Percentiles rank a stretch among this genome's conserved stretches.
These are phyloP conservation scores for Varanus komodoensis DNA, from an alignment of 2,113 vertebrate species.

Conservation along the genomic window DNA sequence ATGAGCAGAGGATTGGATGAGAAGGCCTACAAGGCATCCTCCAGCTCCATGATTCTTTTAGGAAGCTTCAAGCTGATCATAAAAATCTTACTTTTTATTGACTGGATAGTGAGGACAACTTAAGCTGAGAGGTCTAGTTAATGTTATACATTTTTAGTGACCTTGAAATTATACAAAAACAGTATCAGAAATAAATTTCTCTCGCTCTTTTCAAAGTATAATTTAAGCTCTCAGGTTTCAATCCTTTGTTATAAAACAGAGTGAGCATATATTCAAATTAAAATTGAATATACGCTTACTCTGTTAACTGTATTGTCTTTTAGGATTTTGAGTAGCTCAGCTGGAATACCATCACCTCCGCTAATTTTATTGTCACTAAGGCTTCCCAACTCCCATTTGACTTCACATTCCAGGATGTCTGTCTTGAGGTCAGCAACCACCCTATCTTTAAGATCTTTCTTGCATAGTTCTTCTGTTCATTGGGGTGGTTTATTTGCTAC, in stretches of 20 bases:
- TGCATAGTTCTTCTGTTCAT: too few relatives aligned
- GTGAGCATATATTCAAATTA: conserved; percentile 59
- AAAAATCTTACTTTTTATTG: conserved; percentile 33
- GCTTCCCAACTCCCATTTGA: too few relatives aligned
- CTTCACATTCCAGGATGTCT: too few relatives aligned
- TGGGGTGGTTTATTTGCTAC: too few relatives aligned
- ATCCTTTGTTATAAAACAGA: conserved; percentile 46
- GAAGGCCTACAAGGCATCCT: not conserved
- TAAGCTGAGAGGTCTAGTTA: not conserved
- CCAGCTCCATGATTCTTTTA: not conserved
- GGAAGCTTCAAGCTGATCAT: not conserved
- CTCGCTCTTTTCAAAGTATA: conserved; percentile 28
- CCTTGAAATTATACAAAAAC: not conserved
- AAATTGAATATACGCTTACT: conserved; percentile 27
- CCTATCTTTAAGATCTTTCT: too few relatives aligned
- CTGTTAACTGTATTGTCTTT: too few relatives aligned
- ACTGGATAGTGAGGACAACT: not conserved
- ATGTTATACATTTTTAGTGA: not conserved
- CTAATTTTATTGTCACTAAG: too few relatives aligned
- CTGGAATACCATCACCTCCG: too few relatives aligned
- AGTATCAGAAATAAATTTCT: not conserved
- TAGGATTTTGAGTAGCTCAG: too few relatives aligned
- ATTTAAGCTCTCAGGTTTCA: conserved; percentile 53
- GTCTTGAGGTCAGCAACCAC: too few relatives aligned
- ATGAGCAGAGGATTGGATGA: not conserved